phyloP scores from a whole-genome alignment of 2,113 vertebrate genomes.

The Nycticebus coucang region DNA sequence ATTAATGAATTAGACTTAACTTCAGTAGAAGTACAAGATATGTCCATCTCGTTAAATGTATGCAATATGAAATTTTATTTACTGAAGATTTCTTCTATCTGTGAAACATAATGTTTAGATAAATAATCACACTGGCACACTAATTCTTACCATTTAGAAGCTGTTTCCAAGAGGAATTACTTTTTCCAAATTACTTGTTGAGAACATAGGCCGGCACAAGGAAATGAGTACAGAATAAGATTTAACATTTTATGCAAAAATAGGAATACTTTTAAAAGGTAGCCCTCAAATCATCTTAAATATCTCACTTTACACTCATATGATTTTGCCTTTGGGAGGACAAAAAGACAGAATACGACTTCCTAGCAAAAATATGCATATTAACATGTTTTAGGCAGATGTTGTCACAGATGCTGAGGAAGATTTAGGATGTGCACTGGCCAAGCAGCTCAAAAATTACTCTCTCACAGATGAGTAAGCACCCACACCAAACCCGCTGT shows the following conservation, averaged over 20 bases:
- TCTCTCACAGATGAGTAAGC: constrained; percentile 80
- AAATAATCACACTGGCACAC: neutral
- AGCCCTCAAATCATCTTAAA: constrained; percentile 64
- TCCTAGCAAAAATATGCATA: constrained; percentile 76
- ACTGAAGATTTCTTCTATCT: neutral
- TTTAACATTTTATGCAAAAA: constrained; percentile 66
- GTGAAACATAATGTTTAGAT: constrained; percentile 21
- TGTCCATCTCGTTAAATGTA: neutral
- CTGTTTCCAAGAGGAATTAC: constrained; percentile 49
- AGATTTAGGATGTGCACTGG: constrained; percentile 79
- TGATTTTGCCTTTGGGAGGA: constrained; percentile 72
- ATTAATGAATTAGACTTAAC: neutral
- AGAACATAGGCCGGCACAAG: constrained; percentile 62
- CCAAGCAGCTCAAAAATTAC: constrained; percentile 83
- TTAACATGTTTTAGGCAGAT: constrained; percentile 81
- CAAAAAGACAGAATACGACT: constrained; percentile 63
- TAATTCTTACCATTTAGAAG: neutral
- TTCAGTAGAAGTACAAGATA: neutral
- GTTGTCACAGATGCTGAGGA: constrained; percentile 82
- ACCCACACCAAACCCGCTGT: constrained; percentile 69
- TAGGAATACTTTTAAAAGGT: constrained; percentile 58
- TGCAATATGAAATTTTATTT: rapidly evolving
- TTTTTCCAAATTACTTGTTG: constrained; percentile 68
- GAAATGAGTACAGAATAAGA: constrained; percentile 59
- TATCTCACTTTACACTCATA: constrained; percentile 68